Evolutionary conservation across 35 echinoderm and acorn worm genomes (phyloP), one percentile per base, ranked within the genome.

Genomic region (Heliocidaris erythrogramma): DNA sequence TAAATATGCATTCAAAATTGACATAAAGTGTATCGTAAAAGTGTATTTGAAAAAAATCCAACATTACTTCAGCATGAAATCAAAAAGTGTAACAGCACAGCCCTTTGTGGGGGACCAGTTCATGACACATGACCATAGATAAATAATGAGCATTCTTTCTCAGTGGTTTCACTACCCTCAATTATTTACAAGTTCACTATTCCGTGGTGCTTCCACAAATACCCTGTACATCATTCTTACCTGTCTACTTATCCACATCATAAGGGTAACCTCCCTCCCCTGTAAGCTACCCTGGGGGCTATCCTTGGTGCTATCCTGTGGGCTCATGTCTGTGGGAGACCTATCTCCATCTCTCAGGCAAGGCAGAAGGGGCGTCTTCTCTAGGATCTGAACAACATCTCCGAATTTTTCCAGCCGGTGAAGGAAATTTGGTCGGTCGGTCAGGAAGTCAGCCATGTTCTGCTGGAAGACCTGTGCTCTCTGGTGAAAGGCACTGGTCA

Each of bases 211-310:
- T 56, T 56, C 52, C 24, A 9, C 16, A 9, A 69, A 59, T 17
- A 32, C 13, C 5, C 30, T 86, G 21, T 32, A 16, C 16, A 7
- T 69, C 30, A 18, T 16, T 31, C 50, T 92, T 90, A 99, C 98
- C 98, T 99, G 98, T 48, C 96, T 97, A 95, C 98, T 99, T 24
- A 99, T 99, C 98, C 98, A 99, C 92, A 96, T 93, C 94, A 99
- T 94, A 17, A 99, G 94, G 10, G 95, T 96, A 21, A 99, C 59
- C 13, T 93, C 94, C 49, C 93, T 30, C 4, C 93, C 95, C 65
- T 78, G 21, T 78, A 21, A 1, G 14, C 52, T 56, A 14, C 13
- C 52, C 52, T 42, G 35, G 3, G 35, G 35, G 35, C 10, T 56
- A 14, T 56, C 52, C 52, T 42, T n/a, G n/a, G n/a, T n/a, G n/a